Conservation (phyloP, 1,140 invertebrate species). For the Meloidogyne floridensis region DNA sequence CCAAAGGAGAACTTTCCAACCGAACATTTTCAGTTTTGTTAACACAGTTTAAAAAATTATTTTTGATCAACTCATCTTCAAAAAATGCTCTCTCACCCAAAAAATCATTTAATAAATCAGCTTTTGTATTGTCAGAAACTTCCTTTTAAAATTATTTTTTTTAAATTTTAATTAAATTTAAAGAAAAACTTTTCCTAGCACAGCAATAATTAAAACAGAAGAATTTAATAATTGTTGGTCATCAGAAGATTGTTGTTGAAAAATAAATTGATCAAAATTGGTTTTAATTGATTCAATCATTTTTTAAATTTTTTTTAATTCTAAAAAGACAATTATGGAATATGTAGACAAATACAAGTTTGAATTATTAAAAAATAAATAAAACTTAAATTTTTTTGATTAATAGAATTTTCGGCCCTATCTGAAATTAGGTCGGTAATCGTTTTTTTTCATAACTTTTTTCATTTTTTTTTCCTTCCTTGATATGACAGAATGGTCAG, state of each 20-base stretch:
- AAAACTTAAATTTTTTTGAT: too few species aligned
- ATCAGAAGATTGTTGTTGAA: background rate
- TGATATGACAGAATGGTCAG: too few species aligned
- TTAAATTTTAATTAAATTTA: background rate
- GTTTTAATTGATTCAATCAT: background rate
- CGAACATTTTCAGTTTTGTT: background rate
- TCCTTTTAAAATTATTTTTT: slow-evolving; percentile 12
- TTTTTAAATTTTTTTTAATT: background rate
- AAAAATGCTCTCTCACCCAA: slow-evolving; percentile 15
- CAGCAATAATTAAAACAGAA: background rate
- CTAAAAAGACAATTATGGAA: too few species aligned
- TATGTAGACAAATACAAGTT: too few species aligned
- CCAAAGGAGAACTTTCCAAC: background rate
- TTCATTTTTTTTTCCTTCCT: too few species aligned
- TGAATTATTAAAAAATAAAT: too few species aligned
- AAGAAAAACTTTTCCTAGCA: background rate
- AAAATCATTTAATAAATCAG: slow-evolving; percentile 15
- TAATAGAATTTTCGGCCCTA: too few species aligned
- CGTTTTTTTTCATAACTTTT: too few species aligned
- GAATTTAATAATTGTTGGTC: background rate
- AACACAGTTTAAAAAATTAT: background rate
- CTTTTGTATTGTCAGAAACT: slow-evolving; percentile 26
- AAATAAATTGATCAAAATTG: background rate
- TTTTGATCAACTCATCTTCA: background rate
- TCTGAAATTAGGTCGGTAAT: too few species aligned